Conservation (phyloP, 1,140 invertebrate species). For the Drepana arcuata region DNA sequence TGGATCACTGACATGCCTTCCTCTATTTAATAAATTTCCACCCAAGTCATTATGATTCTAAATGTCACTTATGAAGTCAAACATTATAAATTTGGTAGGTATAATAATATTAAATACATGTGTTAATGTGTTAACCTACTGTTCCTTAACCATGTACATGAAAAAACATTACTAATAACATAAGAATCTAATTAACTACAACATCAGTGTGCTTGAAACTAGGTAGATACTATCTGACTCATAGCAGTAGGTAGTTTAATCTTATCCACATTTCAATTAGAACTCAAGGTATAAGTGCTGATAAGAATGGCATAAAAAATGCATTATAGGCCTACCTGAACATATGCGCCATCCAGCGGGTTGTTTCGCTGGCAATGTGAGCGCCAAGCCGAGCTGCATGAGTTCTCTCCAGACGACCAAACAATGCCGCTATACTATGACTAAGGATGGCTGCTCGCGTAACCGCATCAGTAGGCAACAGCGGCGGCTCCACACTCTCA, state of each 20-base stretch:
- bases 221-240: not conserved
- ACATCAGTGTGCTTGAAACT: not conserved
- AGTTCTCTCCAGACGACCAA: conserved; percentile 78
- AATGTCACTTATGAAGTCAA: not conserved
- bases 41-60: too few species aligned
- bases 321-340: conserved; percentile 75
- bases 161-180: too few species aligned
- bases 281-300: conserved; percentile 6
- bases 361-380: conserved; percentile 82
- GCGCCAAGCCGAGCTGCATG: conserved; percentile 80
- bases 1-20: too few species aligned
- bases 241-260: not conserved
- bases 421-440: conserved; percentile 83
- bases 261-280: conserved; percentile 8
- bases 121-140: too few species aligned
- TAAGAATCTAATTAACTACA: too few species aligned
- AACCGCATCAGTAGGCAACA: conserved; percentile 64
- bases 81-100: not conserved
- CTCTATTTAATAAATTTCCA: too few species aligned
- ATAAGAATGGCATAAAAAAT: conserved; percentile 2
- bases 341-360: conserved; percentile 84
- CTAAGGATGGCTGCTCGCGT: conserved; percentile 79
- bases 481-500: conserved; percentile 48
- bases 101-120: too few species aligned
- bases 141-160: too few species aligned